Percentiles rank a stretch among this genome's conserved stretches.
Evolutionary conservation across 1,140 invertebrate species (phyloP).

Genomic region (Ceratina japonica): DNA sequence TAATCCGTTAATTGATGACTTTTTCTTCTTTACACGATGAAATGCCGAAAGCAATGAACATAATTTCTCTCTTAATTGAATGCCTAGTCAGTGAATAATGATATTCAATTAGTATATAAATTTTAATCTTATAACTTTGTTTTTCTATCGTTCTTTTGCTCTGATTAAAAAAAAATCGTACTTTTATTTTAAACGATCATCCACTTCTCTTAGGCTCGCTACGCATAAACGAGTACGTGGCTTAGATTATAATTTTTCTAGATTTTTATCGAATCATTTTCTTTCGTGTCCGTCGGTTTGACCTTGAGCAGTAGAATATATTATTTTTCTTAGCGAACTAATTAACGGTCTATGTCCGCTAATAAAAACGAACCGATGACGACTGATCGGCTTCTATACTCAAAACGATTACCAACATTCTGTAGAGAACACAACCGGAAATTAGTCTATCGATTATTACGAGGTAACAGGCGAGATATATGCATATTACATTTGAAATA

Average conservation of each 20-base stretch:
- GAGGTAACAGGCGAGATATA: conserved; percentile 70
- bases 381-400: conserved; percentile 75
- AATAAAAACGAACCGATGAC: conserved; percentile 47
- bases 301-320: conserved; percentile 1
- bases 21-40: conserved; percentile 11
- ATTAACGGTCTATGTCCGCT: conserved; percentile 77
- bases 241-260: conserved; percentile 6
- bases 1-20: conserved; percentile 76
- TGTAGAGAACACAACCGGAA: conserved; percentile 73
- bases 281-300: not conserved
- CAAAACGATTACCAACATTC: conserved; percentile 73
- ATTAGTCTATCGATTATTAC: conserved; percentile 76
- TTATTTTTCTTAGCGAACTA: conserved; percentile 40
- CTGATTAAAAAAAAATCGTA: not conserved
- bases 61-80: conserved; percentile 43
- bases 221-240: not conserved
- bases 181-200: not conserved
- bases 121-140: conserved; percentile 15
- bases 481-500: conserved; percentile 62
- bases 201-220: not conserved
- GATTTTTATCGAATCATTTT: conserved; percentile 11
- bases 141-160: conserved; percentile 21
- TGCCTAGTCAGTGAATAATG: conserved; percentile 42
- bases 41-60: conserved; percentile 36
- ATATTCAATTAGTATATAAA: conserved; percentile 41